These are phyloP conservation scores for Alligator sinensis DNA, from an alignment of 2,113 vertebrate genomes.

Conservation along the genomic window DNA sequence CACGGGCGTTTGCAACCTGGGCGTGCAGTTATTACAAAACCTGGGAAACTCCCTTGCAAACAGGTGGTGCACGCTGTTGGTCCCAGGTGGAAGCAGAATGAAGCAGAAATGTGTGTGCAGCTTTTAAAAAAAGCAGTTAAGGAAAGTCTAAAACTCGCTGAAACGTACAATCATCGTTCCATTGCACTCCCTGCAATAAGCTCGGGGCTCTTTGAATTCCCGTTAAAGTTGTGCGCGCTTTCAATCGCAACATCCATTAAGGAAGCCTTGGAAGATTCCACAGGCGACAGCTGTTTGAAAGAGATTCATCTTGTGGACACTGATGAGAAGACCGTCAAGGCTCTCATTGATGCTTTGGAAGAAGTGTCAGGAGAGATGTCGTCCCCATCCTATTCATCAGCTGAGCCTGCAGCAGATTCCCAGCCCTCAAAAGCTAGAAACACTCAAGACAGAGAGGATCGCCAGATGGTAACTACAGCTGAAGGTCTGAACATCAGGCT, in stretches of 20 bases:
- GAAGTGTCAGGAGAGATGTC: conserved; percentile 63
- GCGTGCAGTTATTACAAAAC: conserved; percentile 54
- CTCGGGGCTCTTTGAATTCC: conserved; percentile 78
- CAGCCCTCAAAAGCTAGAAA: neutral
- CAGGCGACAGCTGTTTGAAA: conserved; percentile 61
- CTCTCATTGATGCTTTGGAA: conserved; percentile 75
- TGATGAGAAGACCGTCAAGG: conserved; percentile 57
- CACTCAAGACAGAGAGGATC: neutral
- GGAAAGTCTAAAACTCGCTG: conserved; percentile 78
- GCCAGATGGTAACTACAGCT: conserved; percentile 61
- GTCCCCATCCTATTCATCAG: fast-evolving
- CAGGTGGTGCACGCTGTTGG: conserved; percentile 85
- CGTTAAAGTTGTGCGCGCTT: conserved; percentile 66
- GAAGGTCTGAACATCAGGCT: conserved; percentile 82
- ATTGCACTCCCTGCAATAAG: conserved; percentile 87
- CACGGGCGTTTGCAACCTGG: conserved; percentile 61
- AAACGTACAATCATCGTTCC: conserved; percentile 55
- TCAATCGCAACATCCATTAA: conserved; percentile 79
- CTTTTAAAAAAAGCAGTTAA: conserved; percentile 76
- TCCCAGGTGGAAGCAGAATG: conserved; percentile 65
- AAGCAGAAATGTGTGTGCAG: neutral
- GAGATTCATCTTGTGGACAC: conserved; percentile 85
- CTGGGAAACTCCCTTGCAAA: conserved; percentile 80
- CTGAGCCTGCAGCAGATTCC: neutral
- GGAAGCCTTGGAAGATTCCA: conserved; percentile 69